A percentile compares a stretch with the other conserved stretches of the same genome.
Evolutionary conservation across 1,140 invertebrate genomes (phyloP).

Genomic region (Potamilus streckersoni): DNA sequence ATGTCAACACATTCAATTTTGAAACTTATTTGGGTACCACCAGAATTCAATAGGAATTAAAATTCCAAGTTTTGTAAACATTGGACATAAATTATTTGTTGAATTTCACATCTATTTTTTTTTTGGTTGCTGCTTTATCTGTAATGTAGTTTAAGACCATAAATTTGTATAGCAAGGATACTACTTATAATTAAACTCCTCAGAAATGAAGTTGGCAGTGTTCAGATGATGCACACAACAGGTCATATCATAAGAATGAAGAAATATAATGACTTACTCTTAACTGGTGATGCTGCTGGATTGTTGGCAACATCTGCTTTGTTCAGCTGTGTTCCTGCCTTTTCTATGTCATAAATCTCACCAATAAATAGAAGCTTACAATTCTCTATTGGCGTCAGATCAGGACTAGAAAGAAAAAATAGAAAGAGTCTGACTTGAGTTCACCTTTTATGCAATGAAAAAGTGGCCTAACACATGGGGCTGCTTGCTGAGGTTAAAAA

Average conservation of each 20-base stretch:
- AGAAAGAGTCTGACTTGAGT: background rate
- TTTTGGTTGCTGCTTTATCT: too few species aligned
- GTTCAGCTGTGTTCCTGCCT: constrained; percentile 66
- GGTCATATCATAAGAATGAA: background rate
- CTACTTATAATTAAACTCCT: too few species aligned
- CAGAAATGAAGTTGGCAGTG: too few species aligned
- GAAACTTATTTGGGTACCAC: too few species aligned
- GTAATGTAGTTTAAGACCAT: too few species aligned
- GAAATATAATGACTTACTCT: constrained; percentile 43
- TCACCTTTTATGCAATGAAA: background rate
- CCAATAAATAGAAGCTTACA: constrained; percentile 73
- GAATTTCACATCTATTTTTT: too few species aligned
- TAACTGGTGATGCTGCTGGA: constrained; percentile 51
- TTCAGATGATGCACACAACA: background rate
- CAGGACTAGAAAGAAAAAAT: constrained; percentile 45
- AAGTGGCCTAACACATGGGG: background rate
- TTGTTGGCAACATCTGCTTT: constrained; percentile 44
- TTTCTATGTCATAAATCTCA: constrained; percentile 76
- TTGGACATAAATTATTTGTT: too few species aligned
- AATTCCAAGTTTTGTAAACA: too few species aligned
- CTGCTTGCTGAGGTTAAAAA: background rate
- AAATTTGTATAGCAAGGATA: too few species aligned
- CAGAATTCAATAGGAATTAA: too few species aligned
- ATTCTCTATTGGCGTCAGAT: constrained; percentile 69
- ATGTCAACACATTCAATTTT: too few species aligned